Evolutionary conservation across 2,888 invertebrate genomes (phyloP), one percentile per base, ranked within the genome.

Genomic region (Metacarcinus magister): DNA sequence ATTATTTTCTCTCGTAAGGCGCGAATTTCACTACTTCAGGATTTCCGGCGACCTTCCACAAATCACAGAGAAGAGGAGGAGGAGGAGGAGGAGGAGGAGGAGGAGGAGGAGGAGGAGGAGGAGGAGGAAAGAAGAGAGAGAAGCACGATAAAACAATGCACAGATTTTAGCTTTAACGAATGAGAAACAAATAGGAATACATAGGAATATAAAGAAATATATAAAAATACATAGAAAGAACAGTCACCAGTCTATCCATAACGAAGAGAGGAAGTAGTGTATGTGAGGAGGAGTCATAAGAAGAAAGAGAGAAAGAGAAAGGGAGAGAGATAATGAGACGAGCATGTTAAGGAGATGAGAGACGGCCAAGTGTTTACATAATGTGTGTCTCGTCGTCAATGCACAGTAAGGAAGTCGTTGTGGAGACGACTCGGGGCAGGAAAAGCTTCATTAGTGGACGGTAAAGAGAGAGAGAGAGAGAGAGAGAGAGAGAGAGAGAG

Each of bases 401-500:
- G 39, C 7, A 39, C 87, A 87, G 39, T 32, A 39, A 87, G 87
- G 87, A 87, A 87, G 39, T 87, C 39, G 87, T 75, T 75, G 28
- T 28, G 75, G 75, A 75, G 75, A 28, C 75, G 75, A 75, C 75
- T 28, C 75, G 10, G n/a, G 87, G 87, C 87, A 87, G 87, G 87
- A 87, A 87, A n/a, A n/a, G 48, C 91, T 28, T 28, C 91, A 91
- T 91, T 44, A 48, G 13, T 19, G 23, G 10, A 3, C n/a, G 75
- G 10, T n/a, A 60, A 5, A 54, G 93, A 13, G 39, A 93, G 48
- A 48, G 93, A 48, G 93, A 39, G 91, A 91, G 91, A 46, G 91
- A 91, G 91, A 91, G 91, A 46, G 46, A 91, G 91, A 91, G 91
- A 91, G 89, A 89, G 89, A 89, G 89, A 89, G 89, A 89, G 89